Evolutionary conservation across 2,888 invertebrate genomes (phyloP).

Genomic region (Hirtodrosophila trivittata): DNA sequence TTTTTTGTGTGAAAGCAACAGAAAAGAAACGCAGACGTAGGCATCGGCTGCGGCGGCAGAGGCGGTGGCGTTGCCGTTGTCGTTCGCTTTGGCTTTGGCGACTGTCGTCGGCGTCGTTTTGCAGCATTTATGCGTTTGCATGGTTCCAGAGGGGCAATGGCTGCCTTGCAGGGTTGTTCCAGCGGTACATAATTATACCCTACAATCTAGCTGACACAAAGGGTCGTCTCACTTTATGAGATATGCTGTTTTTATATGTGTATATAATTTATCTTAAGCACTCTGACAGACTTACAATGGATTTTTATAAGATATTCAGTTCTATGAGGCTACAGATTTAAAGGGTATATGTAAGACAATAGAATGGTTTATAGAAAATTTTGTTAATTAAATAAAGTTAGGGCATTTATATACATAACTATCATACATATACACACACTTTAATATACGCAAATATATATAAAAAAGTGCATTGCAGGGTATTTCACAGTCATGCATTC

Average conservation of each 20-base stretch:
- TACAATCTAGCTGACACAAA: not conserved
- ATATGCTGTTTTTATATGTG: no score
- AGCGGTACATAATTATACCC: conserved; percentile 32
- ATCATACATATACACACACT: no score
- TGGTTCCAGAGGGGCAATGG: conserved; percentile 22
- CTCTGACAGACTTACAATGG: no score
- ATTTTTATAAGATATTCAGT: no score
- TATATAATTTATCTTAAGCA: no score
- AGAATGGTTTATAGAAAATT: no score
- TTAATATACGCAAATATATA: no score
- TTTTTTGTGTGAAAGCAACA: conserved; percentile 61
- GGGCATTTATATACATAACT: no score
- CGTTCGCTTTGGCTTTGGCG: no score
- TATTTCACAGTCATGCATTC: conserved; percentile 11
- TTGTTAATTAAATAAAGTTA: no score
- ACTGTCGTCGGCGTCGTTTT: conserved; percentile 14
- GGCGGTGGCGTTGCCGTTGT: conserved; percentile 24
- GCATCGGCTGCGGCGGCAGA: conserved; percentile 26
- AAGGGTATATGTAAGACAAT: no score
- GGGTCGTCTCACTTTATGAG: not conserved
- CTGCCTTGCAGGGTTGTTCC: conserved; percentile 45
- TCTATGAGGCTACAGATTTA: no score
- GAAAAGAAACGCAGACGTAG: conserved; percentile 39
- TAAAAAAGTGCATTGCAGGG: conserved; percentile 13
- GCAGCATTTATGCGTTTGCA: conserved; percentile 27